phyloP scores from a whole-genome alignment of 2,888 invertebrate genomes.

The Calameuta idolon region DNA sequence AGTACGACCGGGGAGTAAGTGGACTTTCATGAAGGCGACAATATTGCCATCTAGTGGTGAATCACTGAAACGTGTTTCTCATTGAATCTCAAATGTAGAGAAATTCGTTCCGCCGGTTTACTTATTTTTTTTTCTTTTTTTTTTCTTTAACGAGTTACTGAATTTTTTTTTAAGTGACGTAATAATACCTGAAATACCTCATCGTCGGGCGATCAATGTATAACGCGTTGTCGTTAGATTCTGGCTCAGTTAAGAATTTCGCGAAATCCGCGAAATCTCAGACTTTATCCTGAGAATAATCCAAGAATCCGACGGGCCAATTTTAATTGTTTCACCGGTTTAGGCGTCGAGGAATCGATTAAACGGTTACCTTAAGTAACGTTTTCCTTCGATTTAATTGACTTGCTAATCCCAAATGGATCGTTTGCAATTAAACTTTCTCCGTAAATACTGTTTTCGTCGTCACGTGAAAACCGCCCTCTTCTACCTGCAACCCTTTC shows the following conservation, averaged over 20 bases:
- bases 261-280: background rate
- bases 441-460: background rate
- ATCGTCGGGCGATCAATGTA: background rate
- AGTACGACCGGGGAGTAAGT: background rate
- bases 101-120: background rate
- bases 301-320: background rate
- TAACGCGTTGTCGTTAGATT: background rate
- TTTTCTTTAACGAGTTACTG: background rate
- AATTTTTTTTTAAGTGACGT: background rate
- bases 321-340: background rate
- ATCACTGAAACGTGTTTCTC: background rate
- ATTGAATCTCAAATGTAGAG: background rate
- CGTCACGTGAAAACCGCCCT: background rate
- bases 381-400: conserved; percentile 27
- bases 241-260: background rate
- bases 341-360: background rate
- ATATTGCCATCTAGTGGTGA: background rate
- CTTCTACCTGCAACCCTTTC: background rate
- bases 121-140: background rate
- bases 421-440: conserved; percentile 4
- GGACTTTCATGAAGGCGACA: background rate
- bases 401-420: conserved; percentile 17
- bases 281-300: background rate
- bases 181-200: background rate
- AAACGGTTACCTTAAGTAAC: background rate